Base-by-base conservation (phyloP, 2,113 vertebrate genomes). In the Corythornis madagascariensis region DNA sequence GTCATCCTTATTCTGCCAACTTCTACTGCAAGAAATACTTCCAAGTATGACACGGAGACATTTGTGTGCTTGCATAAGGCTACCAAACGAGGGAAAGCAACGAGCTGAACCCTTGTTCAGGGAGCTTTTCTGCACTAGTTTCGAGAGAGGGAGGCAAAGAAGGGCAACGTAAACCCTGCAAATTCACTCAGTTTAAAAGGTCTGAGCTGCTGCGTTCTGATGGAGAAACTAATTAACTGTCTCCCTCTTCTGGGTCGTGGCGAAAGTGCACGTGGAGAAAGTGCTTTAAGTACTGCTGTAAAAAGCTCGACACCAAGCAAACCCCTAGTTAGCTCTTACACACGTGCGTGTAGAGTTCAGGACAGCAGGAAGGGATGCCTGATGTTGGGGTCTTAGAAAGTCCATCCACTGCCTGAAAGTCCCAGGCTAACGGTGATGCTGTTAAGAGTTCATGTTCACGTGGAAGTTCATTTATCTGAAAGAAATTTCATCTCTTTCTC, bases 171-270 rank as follows among this genome's bases (percentile, higher is more conserved):
- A 12, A 69, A 79, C 21, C 11, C 1, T 11, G 25, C 17, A 33
- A n/a, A 10, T 31, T 74, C 31, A 5, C 13, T 16, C 7, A 43
- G 13, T 35, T 22, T 13, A 7, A 11, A 19, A 55, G 1, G 1
- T 12, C 71, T 26, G 83, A 50, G 43, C 3, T 4, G n/a, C 31
- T 7, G 43, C 50, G 13, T 31, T 59, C 28, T 53, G 19, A 22
- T 64, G 16, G 57, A 24, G 24, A 72, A 77, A 61, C 13, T 33
- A 15, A 40, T 73, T 20, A 50, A 66, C 50, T 80, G 75, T 42
- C 85, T 93, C 96, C 90, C 89, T 92, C 94, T 96, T 83, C 93
- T 95, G 95, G 93, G 31, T 64, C 45, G 6, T 13, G 67, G 20
- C 67, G 73, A 73, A 92, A 96, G 5, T 60, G 91, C 88, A 90